Conservation (phyloP, 2,113 vertebrate genomes). For the Loxodonta africana region DNA sequence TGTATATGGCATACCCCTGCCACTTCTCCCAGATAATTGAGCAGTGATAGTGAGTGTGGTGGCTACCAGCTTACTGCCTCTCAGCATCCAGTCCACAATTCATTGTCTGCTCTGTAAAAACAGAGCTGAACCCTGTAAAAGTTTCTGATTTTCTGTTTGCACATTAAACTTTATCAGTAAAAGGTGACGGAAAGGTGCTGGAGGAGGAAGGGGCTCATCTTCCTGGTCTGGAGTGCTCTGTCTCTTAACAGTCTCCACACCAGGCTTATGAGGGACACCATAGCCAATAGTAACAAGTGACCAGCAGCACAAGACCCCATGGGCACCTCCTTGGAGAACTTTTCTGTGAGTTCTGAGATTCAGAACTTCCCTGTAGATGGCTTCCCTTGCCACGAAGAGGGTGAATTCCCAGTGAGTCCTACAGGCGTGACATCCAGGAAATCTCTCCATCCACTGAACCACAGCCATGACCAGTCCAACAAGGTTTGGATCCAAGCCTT, state of each 20-base stretch:
- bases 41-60: accelerated
- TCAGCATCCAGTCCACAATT: not conserved
- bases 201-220: not conserved
- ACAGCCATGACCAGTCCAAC: accelerated
- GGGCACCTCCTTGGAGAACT: accelerated
- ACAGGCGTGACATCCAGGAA: too few species aligned
- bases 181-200: too few species aligned
- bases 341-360: too few species aligned
- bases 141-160: accelerated
- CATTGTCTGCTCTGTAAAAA: too few species aligned
- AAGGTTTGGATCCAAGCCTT: not conserved
- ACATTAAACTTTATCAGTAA: too few species aligned
- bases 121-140: accelerated
- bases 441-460: accelerated
- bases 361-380: too few species aligned
- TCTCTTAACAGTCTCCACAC: accelerated
- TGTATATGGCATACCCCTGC: accelerated
- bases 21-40: not conserved
- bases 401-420: too few species aligned
- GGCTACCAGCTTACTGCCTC: accelerated
- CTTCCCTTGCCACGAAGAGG: accelerated
- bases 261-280: not conserved
- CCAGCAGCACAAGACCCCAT: too few species aligned
- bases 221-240: not conserved
- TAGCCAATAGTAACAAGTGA: not conserved